Evolutionary conservation across 2,797 vertebrate species (phyloP).

Genomic region (Odontamblyopus lacepedii): DNA sequence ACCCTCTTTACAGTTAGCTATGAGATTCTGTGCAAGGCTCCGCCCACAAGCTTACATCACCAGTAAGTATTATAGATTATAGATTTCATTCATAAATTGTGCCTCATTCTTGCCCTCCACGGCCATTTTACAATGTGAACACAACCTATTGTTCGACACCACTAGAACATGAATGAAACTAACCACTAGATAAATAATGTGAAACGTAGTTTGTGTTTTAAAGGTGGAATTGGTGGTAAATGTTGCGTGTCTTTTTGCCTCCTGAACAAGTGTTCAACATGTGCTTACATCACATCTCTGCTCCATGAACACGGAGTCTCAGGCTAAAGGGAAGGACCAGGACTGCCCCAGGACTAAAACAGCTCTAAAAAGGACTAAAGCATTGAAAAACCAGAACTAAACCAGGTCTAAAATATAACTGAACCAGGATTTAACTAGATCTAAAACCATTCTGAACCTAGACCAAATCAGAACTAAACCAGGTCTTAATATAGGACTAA

Average conservation of each 20-base stretch:
- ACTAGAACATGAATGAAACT: not conserved
- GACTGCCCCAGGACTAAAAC: no score
- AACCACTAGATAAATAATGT: conserved; percentile 25
- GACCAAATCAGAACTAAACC: not conserved
- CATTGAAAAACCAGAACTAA: not conserved
- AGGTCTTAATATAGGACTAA: not conserved
- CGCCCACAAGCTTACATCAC: no score
- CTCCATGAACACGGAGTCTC: conserved; percentile 21
- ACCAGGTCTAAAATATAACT: not conserved
- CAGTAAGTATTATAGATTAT: no score
- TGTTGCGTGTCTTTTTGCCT: conserved; percentile 56
- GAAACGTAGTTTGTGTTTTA: conserved; percentile 49
- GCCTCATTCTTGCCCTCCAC: no score
- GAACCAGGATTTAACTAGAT: not conserved
- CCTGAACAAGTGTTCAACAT: conserved; percentile 32
- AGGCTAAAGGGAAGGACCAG: not conserved
- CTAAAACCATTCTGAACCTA: not conserved
- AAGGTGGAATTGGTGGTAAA: conserved; percentile 42
- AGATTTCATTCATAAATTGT: no score
- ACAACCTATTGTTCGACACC: not conserved
- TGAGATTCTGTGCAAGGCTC: no score
- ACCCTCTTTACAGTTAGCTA: no score
- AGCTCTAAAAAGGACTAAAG: no score
- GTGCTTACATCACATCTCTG: conserved; percentile 27
- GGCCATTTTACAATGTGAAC: not conserved